Percentiles rank a stretch among this genome's conserved stretches.
Evolutionary conservation across 2,888 invertebrate genomes (phyloP).

Genomic region (Pinctada fucata): DNA sequence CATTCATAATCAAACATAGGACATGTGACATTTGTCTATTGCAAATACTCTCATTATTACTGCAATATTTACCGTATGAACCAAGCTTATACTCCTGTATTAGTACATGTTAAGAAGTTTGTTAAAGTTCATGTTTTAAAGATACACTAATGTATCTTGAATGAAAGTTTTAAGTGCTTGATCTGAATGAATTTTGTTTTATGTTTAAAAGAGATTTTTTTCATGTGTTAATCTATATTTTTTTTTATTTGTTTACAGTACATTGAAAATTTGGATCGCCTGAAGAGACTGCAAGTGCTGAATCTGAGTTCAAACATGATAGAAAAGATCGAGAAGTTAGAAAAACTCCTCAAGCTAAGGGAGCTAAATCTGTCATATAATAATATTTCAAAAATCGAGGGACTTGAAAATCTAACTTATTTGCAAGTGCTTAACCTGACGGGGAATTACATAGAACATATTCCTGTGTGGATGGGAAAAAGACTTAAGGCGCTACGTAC

Average conservation of each 20-base stretch:
- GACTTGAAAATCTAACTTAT: conserved; percentile 66
- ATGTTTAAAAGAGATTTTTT: no score
- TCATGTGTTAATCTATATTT: no score
- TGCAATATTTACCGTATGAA: no score
- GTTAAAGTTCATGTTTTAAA: no score
- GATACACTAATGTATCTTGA: no score
- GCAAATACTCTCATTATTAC: no score
- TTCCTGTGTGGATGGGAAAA: conserved; percentile 72
- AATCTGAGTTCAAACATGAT: conserved; percentile 73
- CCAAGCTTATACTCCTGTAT: no score
- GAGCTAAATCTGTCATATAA: conserved; percentile 74
- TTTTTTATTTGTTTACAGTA: conserved; percentile 61
- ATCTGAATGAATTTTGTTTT: no score
- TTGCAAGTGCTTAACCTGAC: conserved; percentile 72
- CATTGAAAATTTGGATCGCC: conserved; percentile 74
- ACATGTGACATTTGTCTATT: no score
- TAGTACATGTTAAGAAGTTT: no score
- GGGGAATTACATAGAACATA: conserved; percentile 71
- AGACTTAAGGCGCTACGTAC: conserved; percentile 68
- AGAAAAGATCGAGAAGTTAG: conserved; percentile 75
- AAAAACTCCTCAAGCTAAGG: conserved; percentile 68
- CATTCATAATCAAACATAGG: no score
- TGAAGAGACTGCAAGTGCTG: conserved; percentile 68
- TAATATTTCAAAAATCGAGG: conserved; percentile 69
- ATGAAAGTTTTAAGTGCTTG: no score